A percentile compares a stretch with the other conserved stretches of the same genome.
phyloP scores from a whole-genome alignment of 2,888 invertebrate species.

The Pyrochroa serraticornis region DNA sequence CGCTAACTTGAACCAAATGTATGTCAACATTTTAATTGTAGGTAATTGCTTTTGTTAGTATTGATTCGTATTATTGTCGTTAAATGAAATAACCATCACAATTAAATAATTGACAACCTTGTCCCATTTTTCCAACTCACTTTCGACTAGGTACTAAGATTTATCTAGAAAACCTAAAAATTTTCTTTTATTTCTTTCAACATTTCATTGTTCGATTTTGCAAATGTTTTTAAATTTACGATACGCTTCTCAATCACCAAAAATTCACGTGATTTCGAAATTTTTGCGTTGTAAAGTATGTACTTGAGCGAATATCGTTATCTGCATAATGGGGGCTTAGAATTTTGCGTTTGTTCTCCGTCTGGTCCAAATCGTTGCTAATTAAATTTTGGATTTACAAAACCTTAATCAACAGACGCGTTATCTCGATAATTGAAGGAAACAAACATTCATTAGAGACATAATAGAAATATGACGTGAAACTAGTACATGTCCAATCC shows the following conservation, averaged over 20 bases:
- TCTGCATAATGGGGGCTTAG: neutral
- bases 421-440: constrained; percentile 6
- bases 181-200: neutral
- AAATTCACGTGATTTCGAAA: neutral
- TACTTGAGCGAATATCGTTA: too few species aligned
- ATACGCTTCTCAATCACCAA: neutral
- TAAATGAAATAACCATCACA: constrained; percentile 18
- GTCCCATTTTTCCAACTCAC: constrained; percentile 8
- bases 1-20: too few species aligned
- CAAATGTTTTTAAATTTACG: too few species aligned
- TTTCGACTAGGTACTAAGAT: neutral
- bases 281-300: too few species aligned
- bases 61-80: constrained; percentile 16
- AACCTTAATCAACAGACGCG: constrained; percentile 1
- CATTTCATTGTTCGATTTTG: neutral
- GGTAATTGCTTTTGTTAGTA: constrained; percentile 2
- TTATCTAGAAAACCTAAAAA: neutral
- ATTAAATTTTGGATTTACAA: constrained; percentile 6
- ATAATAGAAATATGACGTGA: constrained; percentile 13
- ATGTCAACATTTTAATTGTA: too few species aligned
- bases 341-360: constrained; percentile 7
- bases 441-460: constrained; percentile 13
- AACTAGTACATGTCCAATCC: constrained; percentile 4
- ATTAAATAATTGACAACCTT: constrained; percentile 20
- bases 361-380: constrained; percentile 4